Percentiles rank a stretch among this genome's conserved stretches.
These are phyloP conservation scores for Heteronetta atricapilla DNA, from an alignment of 2,113 vertebrate species.

Conservation along the genomic window DNA sequence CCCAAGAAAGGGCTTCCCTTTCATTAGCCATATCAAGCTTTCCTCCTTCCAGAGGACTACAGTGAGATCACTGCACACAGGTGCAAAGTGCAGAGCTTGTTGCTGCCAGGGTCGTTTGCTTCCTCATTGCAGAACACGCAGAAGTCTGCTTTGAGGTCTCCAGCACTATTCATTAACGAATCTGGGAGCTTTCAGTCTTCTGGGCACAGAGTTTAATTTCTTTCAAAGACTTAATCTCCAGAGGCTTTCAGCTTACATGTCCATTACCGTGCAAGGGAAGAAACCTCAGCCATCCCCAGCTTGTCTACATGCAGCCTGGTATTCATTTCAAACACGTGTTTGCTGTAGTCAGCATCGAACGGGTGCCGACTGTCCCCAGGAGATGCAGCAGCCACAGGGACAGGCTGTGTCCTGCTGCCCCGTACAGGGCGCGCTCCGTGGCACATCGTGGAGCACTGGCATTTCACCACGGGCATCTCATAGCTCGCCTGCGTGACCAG, in stretches of 20 bases:
- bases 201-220: not conserved
- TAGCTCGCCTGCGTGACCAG: rapidly evolving
- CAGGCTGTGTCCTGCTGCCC: not conserved
- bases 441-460: not conserved
- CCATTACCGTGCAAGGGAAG: not conserved
- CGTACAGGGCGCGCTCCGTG: not conserved
- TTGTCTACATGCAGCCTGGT: not conserved
- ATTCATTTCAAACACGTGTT: not conserved
- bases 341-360: rapidly evolving
- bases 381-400: not conserved
- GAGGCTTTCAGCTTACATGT: not conserved
- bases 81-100: not conserved
- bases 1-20: not conserved
- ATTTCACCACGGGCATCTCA: not conserved
- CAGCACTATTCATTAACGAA: not conserved
- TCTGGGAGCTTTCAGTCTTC: not conserved
- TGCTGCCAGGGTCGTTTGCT: not conserved
- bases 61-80: not conserved
- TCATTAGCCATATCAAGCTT: not conserved
- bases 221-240: not conserved
- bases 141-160: not conserved
- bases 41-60: not conserved
- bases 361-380: no score
- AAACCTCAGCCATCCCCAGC: not conserved
- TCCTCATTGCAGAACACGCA: not conserved